Evolutionary conservation across 2,888 invertebrate species (phyloP), one percentile per base, ranked within the genome.

Genomic region (Tuta absoluta): DNA sequence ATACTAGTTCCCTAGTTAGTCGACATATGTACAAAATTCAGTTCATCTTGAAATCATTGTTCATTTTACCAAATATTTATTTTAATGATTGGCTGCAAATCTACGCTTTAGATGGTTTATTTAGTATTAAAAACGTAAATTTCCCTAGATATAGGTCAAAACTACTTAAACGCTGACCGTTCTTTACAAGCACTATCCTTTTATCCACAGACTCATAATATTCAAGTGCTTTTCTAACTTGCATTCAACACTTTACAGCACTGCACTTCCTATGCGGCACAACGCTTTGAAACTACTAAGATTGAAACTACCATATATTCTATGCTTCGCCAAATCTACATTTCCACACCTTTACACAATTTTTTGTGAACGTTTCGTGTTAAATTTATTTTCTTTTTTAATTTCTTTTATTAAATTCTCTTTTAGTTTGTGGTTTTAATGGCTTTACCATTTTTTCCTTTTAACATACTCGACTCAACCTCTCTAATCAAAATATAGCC

Each of bases 41-140:
- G 63, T 65, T 63, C 4, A 37, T 59, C 62, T 60, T 63, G 28
- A 2, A 53, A 33, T 66, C 63, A 53, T 63, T 66, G 66, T 66
- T 66, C 61, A 66, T 66, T 63, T 63, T 60, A 63, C 17, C 12
- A 51, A 58, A 19, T 45, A 41, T 41, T 8, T n/a, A n/a, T 0
- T 49, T 37, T 12, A 38, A 33, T 4, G 24, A 65, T 66, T 66
- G 66, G 64, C 64, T 66, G 67, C 58, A 10, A n/a, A 12, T n/a
- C 17, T 45, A 41, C 21, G 63, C 57, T 56, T 57, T 63, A 57
- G 63, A 57, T 63, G 38, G 45, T 45, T 23, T 49, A 19, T 49
- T 37, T 8, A 37, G 24, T 0, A 17, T 23, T 33, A 49, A 62
- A 62, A 61, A 10, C n/a, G 28, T n/a, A 62, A 24, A 38, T 33